phyloP scores from a whole-genome alignment of 2,113 vertebrate species.

The Coregonus clupeaformis region DNA sequence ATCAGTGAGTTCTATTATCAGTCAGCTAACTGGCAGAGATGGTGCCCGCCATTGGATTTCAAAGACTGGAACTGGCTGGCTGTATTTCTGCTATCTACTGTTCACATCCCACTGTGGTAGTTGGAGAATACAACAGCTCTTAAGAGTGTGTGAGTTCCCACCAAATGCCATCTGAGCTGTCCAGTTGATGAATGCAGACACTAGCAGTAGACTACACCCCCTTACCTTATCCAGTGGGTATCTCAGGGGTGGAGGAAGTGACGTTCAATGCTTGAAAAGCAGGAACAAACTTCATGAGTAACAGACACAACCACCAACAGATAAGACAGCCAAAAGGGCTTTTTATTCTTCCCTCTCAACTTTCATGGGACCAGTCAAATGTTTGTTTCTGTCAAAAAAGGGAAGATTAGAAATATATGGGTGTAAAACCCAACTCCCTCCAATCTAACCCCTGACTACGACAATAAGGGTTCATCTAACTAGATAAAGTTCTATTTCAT shows the following conservation, averaged over 20 bases:
- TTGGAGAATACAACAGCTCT: neutral
- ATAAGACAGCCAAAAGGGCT: neutral
- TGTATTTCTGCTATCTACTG: neutral
- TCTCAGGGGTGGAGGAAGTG: neutral
- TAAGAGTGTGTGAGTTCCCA: neutral
- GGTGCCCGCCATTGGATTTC: conserved; percentile 11
- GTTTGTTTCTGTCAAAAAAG: neutral
- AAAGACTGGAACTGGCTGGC: conserved; percentile 4
- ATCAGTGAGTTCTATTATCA: neutral
- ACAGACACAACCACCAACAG: neutral
- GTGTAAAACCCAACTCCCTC: no score
- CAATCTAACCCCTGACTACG: no score
- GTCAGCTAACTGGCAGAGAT: neutral
- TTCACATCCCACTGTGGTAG: neutral
- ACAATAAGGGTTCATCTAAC: no score
- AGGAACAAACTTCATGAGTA: neutral
- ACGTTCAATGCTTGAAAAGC: neutral
- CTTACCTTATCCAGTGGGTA: neutral
- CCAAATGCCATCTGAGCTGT: neutral
- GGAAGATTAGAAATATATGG: neutral
- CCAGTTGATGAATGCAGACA: conserved; percentile 5
- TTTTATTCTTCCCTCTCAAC: neutral
- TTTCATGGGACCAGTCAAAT: neutral
- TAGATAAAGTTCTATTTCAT: neutral
- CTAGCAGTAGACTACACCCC: neutral